Base-by-base conservation (phyloP, 1,140 invertebrate genomes). In the Scaptomyza graminum region DNA sequence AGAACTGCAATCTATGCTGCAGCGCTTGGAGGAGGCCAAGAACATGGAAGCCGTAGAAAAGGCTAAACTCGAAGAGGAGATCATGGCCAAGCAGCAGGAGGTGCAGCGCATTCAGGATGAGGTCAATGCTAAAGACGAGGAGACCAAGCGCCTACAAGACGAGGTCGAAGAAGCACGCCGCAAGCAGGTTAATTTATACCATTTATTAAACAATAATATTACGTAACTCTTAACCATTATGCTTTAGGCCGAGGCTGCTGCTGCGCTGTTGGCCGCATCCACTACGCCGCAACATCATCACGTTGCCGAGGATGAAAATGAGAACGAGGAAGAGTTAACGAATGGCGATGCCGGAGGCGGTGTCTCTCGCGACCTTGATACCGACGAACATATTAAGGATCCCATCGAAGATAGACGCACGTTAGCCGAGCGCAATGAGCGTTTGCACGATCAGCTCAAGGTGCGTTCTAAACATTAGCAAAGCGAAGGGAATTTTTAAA, bases 41-140 rank as follows among this genome's bases (percentile, higher is more conserved):
- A 96, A 97, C 90, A 96, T 99, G 97, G 98, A 98, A 92, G 95
- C 96, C 34, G 97, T 95, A 7, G 98, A 99, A 92, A 95, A 96
- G 79, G 93, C 94, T 61, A 98, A 98, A 92, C 93, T 99, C 43
- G 97, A 98, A 91, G 96, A 97, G 57, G 97, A 98, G 93, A 98
- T 98, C 83, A 94, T 94, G 88, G 93, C 93, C 54, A 98, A 98
- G 92, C 97, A 98, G 92, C 94, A 95, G 82, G 97, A 98, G 92
- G 97, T 98, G 13, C 93, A 94, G 75, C 95, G 96, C 79, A 98
- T 98, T 84, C 96, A 97, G 90, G 94, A 95, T 31, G 97, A 98
- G 92, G 97, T 98, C 46, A 95, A 96, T 80, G 93, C 93, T 31
- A 99, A 99, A 93, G 97, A 98, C 91, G 94, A 95, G 47, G 97